Percentiles rank a stretch among this genome's conserved stretches.
Evolutionary conservation across 1,140 invertebrate species (phyloP).

Genomic region (Bombus picipes): DNA sequence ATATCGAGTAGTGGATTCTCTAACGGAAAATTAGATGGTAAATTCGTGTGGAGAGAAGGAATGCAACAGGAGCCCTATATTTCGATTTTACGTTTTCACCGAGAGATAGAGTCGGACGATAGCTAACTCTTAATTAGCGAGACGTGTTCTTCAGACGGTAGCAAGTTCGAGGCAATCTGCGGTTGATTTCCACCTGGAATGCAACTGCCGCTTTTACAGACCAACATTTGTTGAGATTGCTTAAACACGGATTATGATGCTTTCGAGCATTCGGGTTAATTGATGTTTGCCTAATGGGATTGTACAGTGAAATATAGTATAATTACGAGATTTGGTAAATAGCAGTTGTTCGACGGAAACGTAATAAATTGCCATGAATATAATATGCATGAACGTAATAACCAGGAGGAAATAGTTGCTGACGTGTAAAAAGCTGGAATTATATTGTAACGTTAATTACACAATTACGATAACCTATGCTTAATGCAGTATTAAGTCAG

Average conservation of each 20-base stretch:
- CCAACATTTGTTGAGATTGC: background rate
- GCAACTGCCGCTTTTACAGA: background rate
- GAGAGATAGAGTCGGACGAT: background rate
- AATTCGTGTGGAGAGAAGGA: background rate
- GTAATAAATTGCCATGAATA: background rate
- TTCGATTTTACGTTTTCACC: background rate
- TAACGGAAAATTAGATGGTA: background rate
- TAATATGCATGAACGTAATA: background rate
- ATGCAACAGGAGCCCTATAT: background rate
- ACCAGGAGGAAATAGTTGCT: background rate
- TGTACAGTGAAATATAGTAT: background rate
- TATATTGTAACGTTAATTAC: slow-evolving; percentile 1
- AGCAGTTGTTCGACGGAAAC: background rate
- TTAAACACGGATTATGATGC: background rate
- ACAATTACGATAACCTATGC: background rate
- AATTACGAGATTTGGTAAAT: slow-evolving; percentile 4
- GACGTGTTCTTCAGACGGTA: slow-evolving; percentile 14
- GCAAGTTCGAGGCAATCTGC: background rate
- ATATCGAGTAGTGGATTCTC: background rate
- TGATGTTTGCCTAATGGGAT: slow-evolving; percentile 6
- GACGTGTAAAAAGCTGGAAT: background rate
- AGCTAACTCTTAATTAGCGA: slow-evolving; percentile 42
- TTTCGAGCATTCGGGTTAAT: background rate
- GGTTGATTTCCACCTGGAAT: background rate
- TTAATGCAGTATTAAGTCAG: background rate